These are phyloP conservation scores for Gymnothorax reevesii DNA, from an alignment of 2,797 vertebrate genomes.

Conservation along the genomic window DNA sequence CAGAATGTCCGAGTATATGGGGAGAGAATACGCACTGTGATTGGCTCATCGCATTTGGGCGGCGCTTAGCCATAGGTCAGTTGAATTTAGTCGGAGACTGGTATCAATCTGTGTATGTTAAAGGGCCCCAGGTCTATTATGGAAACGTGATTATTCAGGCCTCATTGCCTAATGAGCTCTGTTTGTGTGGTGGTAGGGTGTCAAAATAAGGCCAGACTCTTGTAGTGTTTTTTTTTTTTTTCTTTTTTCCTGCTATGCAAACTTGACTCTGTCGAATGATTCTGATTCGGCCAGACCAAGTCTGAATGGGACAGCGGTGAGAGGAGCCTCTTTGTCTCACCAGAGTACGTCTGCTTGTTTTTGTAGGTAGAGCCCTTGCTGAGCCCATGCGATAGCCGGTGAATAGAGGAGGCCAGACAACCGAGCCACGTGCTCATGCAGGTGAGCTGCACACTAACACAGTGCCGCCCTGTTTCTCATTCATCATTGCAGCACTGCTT, in stretches of 20 bases:
- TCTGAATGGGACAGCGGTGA: not conserved
- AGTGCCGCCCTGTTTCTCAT: not conserved
- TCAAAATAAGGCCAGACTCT: not conserved
- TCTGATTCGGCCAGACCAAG: not conserved
- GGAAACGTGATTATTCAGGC: not conserved
- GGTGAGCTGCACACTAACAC: slow-evolving; percentile 14
- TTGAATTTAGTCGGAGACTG: not conserved
- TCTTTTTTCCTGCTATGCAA: not conserved
- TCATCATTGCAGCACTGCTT: not conserved
- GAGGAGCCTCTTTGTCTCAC: not conserved
- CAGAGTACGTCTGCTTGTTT: not conserved
- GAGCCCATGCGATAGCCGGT: not conserved
- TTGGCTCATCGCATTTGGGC: too few relatives aligned
- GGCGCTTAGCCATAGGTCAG: too few relatives aligned
- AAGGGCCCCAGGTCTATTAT: not conserved
- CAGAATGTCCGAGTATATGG: too few relatives aligned
- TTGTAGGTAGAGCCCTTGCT: slow-evolving; percentile 21
- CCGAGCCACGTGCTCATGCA: not conserved
- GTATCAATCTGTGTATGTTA: not conserved
- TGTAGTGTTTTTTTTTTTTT: too few relatives aligned
- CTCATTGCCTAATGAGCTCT: too few relatives aligned
- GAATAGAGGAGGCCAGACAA: not conserved
- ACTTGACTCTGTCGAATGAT: not conserved
- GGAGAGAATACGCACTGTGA: too few relatives aligned
- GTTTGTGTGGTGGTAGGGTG: not conserved